Evolutionary conservation across 2,113 vertebrate species (phyloP), one percentile per base, ranked within the genome.

Genomic region (Octodon degus): DNA sequence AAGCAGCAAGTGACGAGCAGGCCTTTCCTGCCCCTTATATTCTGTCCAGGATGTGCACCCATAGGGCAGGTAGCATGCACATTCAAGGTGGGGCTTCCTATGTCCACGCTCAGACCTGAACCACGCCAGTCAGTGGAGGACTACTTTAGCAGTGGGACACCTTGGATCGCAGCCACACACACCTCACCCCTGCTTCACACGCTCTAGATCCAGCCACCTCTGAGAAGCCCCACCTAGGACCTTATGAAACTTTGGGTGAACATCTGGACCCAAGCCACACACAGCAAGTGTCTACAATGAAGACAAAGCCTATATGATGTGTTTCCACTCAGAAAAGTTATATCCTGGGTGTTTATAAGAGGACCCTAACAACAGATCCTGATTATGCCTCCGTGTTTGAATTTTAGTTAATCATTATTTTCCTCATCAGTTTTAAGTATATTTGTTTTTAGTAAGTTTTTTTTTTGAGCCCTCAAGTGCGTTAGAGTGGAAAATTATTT

Each of bases 401-500:
- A 47, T 43, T 80, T 37, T 60, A 30, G 32, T 12, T 90, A 37
- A 68, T 68, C n/a, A 82, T 79, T n/a, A 34, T 77, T 89, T 63
- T 62, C 68, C 68, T 89, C 47, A 58, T 96, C 25, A 90, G 30
- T 88, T 37, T 37, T 62, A 85, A 84, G 19, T 40, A 10, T 62
- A 70, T 90, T 67, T 62, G 4, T 62, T 76, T 93, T 34, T 32
- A 37, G 14, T 43, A 74, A 91, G 11, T 85, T 82, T 74, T 93
- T 74, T 93, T 65, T 81, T n/a, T 27, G n/a, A 70, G 8, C 12
- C 13, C 19, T 77, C 43, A 55, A 62, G 24, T 80, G 47, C 27
- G 72, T 93, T 70, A 72, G 22, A 83, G 22, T 53, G 3, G n/a
- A 90, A 90, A 89, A 55, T 3, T 40, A 65, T 43, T 93, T 96